Percentiles rank a stretch among this genome's conserved stretches.
Evolutionary conservation across 2,888 invertebrate species (phyloP).

Genomic region (Melinopterus prodromus): DNA sequence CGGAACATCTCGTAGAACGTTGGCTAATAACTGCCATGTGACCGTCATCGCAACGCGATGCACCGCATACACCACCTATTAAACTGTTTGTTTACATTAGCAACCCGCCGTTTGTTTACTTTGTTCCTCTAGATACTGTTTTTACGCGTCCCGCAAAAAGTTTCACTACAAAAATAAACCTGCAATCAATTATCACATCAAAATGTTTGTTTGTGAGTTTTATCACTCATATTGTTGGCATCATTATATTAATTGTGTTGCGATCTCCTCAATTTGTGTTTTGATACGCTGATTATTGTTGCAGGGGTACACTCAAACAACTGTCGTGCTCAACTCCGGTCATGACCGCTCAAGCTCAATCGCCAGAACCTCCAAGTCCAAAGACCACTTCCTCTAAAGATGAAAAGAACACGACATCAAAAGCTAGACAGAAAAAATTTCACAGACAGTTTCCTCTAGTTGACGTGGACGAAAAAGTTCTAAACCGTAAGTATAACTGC

Average conservation of each 20-base stretch:
- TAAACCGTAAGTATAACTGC: conserved; percentile 75
- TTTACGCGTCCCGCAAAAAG: too few species aligned
- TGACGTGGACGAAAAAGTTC: conserved; percentile 82
- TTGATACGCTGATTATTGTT: conserved; percentile 39
- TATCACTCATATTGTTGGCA: too few species aligned
- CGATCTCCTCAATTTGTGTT: conserved; percentile 48
- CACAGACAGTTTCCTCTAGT: conserved; percentile 87
- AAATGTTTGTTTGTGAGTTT: too few species aligned
- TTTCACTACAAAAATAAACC: too few species aligned
- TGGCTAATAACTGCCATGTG: too few species aligned
- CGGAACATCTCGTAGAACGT: too few species aligned
- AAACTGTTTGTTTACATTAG: too few species aligned
- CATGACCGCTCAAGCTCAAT: conserved; percentile 60
- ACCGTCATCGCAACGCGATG: too few species aligned
- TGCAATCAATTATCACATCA: too few species aligned
- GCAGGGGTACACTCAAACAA: conserved; percentile 68
- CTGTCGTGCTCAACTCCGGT: conserved; percentile 66
- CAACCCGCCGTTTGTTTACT: too few species aligned
- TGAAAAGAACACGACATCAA: conserved; percentile 64
- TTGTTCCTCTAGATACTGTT: too few species aligned
- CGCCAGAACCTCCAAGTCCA: conserved; percentile 59
- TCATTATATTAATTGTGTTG: conserved; percentile 61
- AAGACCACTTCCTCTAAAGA: conserved; percentile 46
- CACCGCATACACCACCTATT: too few species aligned
- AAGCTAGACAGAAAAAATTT: conserved; percentile 88